A percentile compares a stretch with the other conserved stretches of the same genome.
These are phyloP conservation scores for Otolemur crassicaudatus DNA, from an alignment of 2,797 vertebrate genomes.

Conservation along the genomic window DNA sequence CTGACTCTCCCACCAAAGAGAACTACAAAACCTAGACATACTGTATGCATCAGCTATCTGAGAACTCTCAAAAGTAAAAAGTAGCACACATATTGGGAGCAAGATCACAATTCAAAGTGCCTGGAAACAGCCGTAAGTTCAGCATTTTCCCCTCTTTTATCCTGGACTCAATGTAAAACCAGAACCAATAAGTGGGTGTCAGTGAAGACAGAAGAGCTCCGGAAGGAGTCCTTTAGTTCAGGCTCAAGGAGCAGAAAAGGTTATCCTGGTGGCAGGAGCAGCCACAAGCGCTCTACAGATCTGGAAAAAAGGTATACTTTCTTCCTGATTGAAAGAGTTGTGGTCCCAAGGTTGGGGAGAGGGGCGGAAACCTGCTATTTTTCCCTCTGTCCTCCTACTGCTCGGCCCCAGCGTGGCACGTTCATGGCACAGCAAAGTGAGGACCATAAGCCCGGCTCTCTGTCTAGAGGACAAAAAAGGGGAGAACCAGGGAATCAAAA, in stretches of 20 bases:
- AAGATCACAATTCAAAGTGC: neutral
- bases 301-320: no score
- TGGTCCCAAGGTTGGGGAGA: neutral
- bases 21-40: neutral
- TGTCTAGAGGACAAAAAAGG: neutral
- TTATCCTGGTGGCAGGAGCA: neutral
- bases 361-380: neutral
- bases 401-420: neutral
- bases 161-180: neutral
- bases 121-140: neutral
- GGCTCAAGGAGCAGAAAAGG: no score
- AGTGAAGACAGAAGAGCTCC: neutral
- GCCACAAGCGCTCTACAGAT: neutral
- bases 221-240: neutral
- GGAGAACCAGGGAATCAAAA: neutral
- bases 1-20: neutral
- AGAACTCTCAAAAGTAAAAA: neutral
- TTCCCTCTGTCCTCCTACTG: neutral
- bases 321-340: neutral
- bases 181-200: neutral
- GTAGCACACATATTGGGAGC: neutral
- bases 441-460: neutral
- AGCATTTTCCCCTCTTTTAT: neutral
- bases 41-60: neutral
- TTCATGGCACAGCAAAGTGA: no score